phyloP scores from a whole-genome alignment of 2,888 invertebrate species.

The Macrostomum cliftonense region DNA sequence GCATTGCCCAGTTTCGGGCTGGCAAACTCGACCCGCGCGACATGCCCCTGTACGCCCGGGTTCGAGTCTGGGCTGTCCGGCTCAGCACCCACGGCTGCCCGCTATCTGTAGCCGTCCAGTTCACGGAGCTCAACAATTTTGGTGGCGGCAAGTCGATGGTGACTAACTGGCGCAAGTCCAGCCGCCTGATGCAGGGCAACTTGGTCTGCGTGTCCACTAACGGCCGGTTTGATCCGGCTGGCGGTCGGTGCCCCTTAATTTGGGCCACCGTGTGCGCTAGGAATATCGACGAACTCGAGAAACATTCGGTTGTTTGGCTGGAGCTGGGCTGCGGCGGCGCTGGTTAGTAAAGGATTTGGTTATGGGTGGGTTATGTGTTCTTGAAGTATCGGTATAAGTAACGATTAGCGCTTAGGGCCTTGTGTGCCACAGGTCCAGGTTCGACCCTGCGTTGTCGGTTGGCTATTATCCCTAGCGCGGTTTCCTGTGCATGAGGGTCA shows the following conservation, averaged over 20 bases:
- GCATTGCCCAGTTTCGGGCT: slow-evolving; percentile 3
- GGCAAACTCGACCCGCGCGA: slow-evolving; percentile 12
- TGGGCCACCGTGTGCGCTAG: slow-evolving; percentile 13
- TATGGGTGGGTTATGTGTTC: no score
- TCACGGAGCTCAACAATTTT: slow-evolving; percentile 1
- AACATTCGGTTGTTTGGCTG: slow-evolving; percentile 7
- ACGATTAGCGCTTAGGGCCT: no score
- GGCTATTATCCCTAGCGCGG: no score
- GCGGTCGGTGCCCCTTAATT: background rate
- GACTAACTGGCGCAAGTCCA: slow-evolving; percentile 10
- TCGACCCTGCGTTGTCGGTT: no score
- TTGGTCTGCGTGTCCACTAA: slow-evolving; percentile 11
- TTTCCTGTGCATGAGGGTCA: no score
- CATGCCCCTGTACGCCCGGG: slow-evolving; percentile 11
- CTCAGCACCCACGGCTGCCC: background rate
- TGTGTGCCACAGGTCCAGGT: no score
- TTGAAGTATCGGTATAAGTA: no score
- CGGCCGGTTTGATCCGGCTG: slow-evolving; percentile 10
- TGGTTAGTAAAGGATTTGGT: no score
- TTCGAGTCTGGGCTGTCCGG: slow-evolving; percentile 4
- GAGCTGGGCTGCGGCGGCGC: slow-evolving; percentile 6
- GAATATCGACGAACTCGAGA: slow-evolving; percentile 7
- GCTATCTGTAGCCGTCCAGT: slow-evolving; percentile 8
- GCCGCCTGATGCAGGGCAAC: slow-evolving; percentile 13
- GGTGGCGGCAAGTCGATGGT: background rate